These are phyloP conservation scores for Psittacara wagleri DNA, from an alignment of 2,113 vertebrate species.

Conservation along the genomic window DNA sequence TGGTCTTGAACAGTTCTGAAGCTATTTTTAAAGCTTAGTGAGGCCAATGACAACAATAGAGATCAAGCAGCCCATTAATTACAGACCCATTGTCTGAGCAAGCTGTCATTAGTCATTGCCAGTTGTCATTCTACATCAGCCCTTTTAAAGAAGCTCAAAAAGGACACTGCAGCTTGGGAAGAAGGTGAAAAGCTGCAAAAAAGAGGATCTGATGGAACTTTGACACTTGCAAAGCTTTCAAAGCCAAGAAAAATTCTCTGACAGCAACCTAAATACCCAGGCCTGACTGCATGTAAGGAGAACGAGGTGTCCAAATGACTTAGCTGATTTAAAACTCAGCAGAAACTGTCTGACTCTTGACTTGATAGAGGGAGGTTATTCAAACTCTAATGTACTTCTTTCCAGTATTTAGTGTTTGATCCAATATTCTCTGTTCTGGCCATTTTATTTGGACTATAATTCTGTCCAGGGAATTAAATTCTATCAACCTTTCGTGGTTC, in stretches of 20 bases:
- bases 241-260: conserved; percentile 28
- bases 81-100: not conserved
- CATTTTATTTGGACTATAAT: not conserved
- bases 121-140: conserved; percentile 3
- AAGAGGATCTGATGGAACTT: not conserved
- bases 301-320: conserved; percentile 1
- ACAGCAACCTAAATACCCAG: not conserved
- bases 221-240: not conserved
- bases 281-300: not conserved
- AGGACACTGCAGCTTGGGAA: not conserved
- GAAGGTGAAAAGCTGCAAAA: conserved; percentile 13
- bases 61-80: not conserved
- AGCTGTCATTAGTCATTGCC: conserved; percentile 10
- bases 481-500: not conserved
- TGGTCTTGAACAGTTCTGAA: not conserved
- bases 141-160: not conserved
- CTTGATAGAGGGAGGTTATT: not conserved
- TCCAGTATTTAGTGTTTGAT: not conserved
- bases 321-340: not conserved
- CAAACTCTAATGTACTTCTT: not conserved
- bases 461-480: not conserved
- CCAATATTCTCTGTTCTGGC: not conserved
- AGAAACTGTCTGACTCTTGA: not conserved
- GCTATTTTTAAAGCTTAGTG: not conserved
- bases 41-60: not conserved